These are phyloP conservation scores for Penaeus japonicus DNA, from an alignment of 1,140 invertebrate genomes.

Conservation along the genomic window DNA sequence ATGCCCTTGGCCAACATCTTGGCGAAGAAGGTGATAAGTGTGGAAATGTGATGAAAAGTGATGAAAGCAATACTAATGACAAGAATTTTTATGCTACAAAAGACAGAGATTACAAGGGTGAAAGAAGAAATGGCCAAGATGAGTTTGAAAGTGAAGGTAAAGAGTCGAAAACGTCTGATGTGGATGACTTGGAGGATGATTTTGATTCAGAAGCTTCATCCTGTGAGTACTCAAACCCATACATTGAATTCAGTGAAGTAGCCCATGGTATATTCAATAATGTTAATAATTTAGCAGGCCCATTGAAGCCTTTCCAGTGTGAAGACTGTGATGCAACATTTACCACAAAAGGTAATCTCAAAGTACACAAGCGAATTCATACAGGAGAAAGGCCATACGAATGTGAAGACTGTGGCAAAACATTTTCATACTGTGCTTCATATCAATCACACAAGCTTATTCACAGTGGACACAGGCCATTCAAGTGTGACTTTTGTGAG, in stretches of 20 bases:
- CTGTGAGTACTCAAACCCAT: constrained; percentile 22
- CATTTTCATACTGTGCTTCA: constrained; percentile 43
- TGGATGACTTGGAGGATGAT: constrained; percentile 25
- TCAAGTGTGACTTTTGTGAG: constrained; percentile 40
- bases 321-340: constrained; percentile 43
- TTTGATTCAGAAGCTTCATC: constrained; percentile 46
- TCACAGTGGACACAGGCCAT: constrained; percentile 44
- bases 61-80: background rate
- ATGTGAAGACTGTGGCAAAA: constrained; percentile 48
- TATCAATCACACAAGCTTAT: constrained; percentile 47
- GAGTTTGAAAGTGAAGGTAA: background rate
- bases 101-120: background rate
- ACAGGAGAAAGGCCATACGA: constrained; percentile 43
- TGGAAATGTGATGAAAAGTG: background rate
- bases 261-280: constrained; percentile 30
- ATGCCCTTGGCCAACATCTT: background rate
- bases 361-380: constrained; percentile 45
- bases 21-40: background rate
- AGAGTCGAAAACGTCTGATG: background rate
- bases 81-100: background rate
- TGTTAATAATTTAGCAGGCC: constrained; percentile 6
- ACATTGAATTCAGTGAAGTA: constrained; percentile 24
- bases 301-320: constrained; percentile 36
- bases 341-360: constrained; percentile 46
- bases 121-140: background rate